Percentiles rank a stretch among this genome's conserved stretches.
These are phyloP conservation scores for Penaeus chinensis DNA, from an alignment of 1,140 invertebrate species.

Conservation along the genomic window DNA sequence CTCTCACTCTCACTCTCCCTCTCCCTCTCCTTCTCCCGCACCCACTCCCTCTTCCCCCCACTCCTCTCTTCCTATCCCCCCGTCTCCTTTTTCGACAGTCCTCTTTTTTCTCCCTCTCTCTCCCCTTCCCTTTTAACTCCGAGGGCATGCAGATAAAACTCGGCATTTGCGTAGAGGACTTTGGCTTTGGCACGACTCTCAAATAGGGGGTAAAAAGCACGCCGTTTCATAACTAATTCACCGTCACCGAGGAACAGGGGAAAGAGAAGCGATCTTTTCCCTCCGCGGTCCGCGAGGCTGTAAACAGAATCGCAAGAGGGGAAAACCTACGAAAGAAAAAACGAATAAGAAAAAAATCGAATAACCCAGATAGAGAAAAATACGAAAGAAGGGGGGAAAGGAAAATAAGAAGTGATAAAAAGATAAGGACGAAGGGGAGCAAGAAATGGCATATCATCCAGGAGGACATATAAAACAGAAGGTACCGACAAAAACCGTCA, in stretches of 20 bases:
- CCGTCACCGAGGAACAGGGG: neutral
- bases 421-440: neutral
- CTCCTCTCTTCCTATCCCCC: constrained; percentile 21
- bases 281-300: neutral
- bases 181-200: too few relatives aligned
- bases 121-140: too few relatives aligned
- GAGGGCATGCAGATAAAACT: too few relatives aligned
- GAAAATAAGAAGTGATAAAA: neutral
- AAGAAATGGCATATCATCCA: too few relatives aligned
- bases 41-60: constrained; percentile 30
- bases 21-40: neutral
- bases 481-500: too few relatives aligned
- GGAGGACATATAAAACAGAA: too few relatives aligned
- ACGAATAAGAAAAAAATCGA: neutral
- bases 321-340: neutral
- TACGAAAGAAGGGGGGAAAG: neutral
- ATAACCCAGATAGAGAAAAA: constrained; percentile 3
- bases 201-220: too few relatives aligned
- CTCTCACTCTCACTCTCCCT: neutral
- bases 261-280: neutral
- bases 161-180: too few relatives aligned
- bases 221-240: too few relatives aligned
- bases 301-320: neutral
- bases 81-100: neutral
- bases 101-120: too few relatives aligned